Base-by-base conservation (phyloP, 2,888 invertebrate species). In the Strigamia maritima region DNA sequence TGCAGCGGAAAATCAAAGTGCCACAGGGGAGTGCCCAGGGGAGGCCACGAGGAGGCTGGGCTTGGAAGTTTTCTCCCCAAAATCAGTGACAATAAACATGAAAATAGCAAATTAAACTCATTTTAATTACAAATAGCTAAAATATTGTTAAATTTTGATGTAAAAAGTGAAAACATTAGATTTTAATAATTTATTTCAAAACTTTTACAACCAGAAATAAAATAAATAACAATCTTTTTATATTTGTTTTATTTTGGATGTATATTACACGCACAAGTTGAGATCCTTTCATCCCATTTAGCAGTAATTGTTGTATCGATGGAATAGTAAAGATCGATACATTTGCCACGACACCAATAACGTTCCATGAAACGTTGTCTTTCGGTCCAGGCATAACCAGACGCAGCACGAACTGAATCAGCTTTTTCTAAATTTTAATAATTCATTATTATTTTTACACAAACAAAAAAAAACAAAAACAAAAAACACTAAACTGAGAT, bases 351-450 rank as follows among this genome's bases (percentile, higher is more conserved):
- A 40, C 75, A 75, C 35, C 35, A 75, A 75, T 75, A 75, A 35
- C 75, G 75, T 40, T 75, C 75, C 75, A 75, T 75, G 31, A 75
- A 75, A 14, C 75, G 75, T 22, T 75, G 35, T 22, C 75, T 6
- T 31, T 75, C 75, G 10, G 22, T n/a, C 35, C 40, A 75, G n/a
- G 35, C n/a, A 35, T 75, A 75, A 19, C 75, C 75, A 3, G 75
- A 75, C 7, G 38, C 40, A 19, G 75, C 75, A 19, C 75, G 35
- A 35, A 75, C 75, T 2, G 75, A 1, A 75, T 75, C 75, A 1
- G 75, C 75, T 75, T 40, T 75, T 38, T 35, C 75, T 75, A 65
- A 65, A 26, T 26, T 26, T 65, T 24, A 60, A 22, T 60, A 14
- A 4, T 10, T 65, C 7, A 26, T 12, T 65, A 26, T 2, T 65